These are phyloP conservation scores for Phrynosoma blainvillii DNA, from an alignment of 2,113 vertebrate species.

Conservation along the genomic window DNA sequence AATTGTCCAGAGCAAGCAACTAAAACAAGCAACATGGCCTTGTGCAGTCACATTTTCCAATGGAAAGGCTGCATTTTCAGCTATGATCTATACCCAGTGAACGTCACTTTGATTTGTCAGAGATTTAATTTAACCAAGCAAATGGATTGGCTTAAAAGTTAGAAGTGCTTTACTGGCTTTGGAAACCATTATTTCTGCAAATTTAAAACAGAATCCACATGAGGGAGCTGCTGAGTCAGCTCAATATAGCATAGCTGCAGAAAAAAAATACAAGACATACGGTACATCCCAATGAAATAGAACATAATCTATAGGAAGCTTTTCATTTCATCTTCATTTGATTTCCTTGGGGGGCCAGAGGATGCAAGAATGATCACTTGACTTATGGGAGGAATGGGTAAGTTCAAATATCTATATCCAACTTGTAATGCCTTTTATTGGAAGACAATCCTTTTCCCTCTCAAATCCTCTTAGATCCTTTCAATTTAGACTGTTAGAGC, in stretches of 20 bases:
- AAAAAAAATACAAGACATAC: too few relatives aligned
- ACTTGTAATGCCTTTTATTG: background rate
- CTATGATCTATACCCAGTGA: background rate
- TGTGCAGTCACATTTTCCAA: background rate
- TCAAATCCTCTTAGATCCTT: too few relatives aligned
- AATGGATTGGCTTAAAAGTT: background rate
- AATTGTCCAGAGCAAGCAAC: background rate
- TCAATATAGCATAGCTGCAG: background rate
- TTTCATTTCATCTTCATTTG: background rate
- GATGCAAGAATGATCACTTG: too few relatives aligned
- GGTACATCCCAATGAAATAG: background rate
- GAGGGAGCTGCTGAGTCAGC: background rate
- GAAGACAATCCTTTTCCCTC: background rate
- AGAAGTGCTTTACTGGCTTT: background rate
- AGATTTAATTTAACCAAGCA: background rate
- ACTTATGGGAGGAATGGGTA: too few relatives aligned
- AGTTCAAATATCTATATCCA: background rate
- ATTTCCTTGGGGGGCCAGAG: background rate
- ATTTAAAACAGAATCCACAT: conserved; percentile 13
- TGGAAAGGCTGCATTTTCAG: background rate
- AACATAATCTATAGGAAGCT: background rate
- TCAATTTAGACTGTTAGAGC: background rate
- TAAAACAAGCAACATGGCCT: background rate
- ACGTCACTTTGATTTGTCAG: background rate
- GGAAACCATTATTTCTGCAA: background rate